Conservation (phyloP, 2,888 invertebrate species). For the Eilema caniola region DNA sequence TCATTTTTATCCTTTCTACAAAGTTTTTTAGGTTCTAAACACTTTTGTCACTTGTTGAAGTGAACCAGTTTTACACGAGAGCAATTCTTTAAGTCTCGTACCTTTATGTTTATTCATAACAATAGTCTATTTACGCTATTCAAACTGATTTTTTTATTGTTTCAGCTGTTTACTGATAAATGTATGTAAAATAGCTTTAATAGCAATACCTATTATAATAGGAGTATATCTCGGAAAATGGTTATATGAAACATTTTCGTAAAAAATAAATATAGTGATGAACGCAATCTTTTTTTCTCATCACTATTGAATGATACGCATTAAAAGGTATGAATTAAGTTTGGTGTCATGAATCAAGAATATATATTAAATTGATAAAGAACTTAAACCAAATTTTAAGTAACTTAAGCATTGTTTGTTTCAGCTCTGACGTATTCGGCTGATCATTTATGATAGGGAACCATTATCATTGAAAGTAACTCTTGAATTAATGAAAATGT, state of each 20-base stretch:
- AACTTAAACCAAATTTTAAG: background rate
- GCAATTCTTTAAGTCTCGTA: too few relatives aligned
- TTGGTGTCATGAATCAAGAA: too few relatives aligned
- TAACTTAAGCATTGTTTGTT: background rate
- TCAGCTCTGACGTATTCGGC: background rate
- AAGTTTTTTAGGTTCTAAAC: too few relatives aligned
- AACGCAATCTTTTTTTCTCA: background rate
- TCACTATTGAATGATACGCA: background rate
- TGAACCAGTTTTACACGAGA: too few relatives aligned
- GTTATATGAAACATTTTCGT: background rate
- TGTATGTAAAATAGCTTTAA: background rate
- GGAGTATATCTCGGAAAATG: conserved; percentile 1
- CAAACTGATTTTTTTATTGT: background rate
- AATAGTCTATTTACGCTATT: background rate
- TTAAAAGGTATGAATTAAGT: background rate
- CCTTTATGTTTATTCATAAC: too few relatives aligned
- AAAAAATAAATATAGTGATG: background rate
- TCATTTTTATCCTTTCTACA: too few relatives aligned
- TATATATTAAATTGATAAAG: background rate
- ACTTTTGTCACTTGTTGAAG: too few relatives aligned
- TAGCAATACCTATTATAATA: background rate
- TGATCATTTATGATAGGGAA: background rate
- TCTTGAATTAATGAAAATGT: background rate
- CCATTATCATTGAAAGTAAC: background rate
- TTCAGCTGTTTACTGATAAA: conserved; percentile 3